phyloP scores from a whole-genome alignment of 1,140 invertebrate genomes.

The Drosophila kohkoa region DNA sequence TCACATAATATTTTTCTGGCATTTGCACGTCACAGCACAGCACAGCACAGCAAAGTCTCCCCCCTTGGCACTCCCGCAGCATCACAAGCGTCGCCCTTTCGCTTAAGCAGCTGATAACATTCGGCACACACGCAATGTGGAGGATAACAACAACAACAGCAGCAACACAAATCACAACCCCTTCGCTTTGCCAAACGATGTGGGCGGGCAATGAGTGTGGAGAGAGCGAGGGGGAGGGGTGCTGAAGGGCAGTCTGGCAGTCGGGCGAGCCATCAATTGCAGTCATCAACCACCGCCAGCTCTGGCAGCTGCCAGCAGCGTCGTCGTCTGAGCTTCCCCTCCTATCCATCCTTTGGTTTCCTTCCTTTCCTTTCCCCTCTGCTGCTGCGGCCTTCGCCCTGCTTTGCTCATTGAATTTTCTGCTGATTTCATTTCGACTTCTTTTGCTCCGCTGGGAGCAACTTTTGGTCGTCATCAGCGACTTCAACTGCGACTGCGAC shows the following conservation, averaged over 20 bases:
- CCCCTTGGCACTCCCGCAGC: not conserved
- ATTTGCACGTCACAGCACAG: constrained; percentile 76
- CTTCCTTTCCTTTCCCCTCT: not conserved
- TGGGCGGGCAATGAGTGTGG: constrained; percentile 46
- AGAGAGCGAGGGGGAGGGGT: not conserved
- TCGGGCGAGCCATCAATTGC: constrained; percentile 74
- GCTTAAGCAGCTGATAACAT: constrained; percentile 75
- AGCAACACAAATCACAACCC: constrained; percentile 69
- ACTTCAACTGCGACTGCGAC: constrained; percentile 2
- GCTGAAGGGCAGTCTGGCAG: not conserved
- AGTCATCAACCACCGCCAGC: constrained; percentile 76
- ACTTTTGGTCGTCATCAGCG: constrained; percentile 58
- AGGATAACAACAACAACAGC: constrained; percentile 29
- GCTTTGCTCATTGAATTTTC: constrained; percentile 78
- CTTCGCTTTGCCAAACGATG: constrained; percentile 62
- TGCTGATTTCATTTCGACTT: constrained; percentile 83
- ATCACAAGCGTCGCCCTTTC: not conserved
- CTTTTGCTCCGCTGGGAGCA: constrained; percentile 81
- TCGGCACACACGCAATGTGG: constrained; percentile 54
- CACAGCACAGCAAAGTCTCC: not conserved
- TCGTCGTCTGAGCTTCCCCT: constrained; percentile 35
- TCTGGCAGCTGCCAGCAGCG: constrained; percentile 60
- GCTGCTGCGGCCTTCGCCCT: not conserved
- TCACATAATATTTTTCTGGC: constrained; percentile 84
- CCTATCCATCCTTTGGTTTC: not conserved